Base-by-base conservation (phyloP, 2,888 invertebrate genomes). In the Sphinx pinastri region DNA sequence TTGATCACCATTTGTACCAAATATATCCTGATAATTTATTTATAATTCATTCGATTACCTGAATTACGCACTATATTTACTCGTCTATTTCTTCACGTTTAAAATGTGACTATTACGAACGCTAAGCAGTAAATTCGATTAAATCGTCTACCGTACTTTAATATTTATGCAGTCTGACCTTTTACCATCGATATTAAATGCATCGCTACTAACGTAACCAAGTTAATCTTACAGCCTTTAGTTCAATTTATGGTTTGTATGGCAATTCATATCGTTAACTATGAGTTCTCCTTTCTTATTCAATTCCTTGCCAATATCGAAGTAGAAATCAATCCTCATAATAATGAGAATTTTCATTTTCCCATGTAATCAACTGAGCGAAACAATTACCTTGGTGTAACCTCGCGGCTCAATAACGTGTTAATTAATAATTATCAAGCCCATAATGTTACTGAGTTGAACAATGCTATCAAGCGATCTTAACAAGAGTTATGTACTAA, bases 391-490 rank as follows among this genome's bases (percentile, higher is more conserved):
- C 70, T 58, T 71, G 71, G 73, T 71, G 70, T 78, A 79, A 71
- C 87, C 87, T 87, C 88, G 84, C 73, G 73, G 73, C 79, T 78
- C 79, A 84, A 81, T 86, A 77, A 80, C 80, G 76, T 79, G 83
- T 75, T 84, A 83, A 86, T 85, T 81, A 82, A 77, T 38, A 54
- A 54, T 63, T 60, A 55, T 63, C 47, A 63, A 19, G 63, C 63
- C 63, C 63, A 63, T 63, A 49, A 25, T 7, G 19, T 63, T 49
- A 63, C 47, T 19, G 19, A 47, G 49, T 63, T 54, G 51, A 69
- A 63, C 54, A 59, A 68, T 68, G 51, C 55, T 55, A 59, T 55
- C 55, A 55, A 10, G 52, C 52, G 60, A 63, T 45, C 63, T 54
- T 63, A 52, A 38, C 45, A 19, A 45, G 45, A 14, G 38, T 63